Conservation (phyloP, 37 sponge, comb jelly and placozoan species). For the Mnemiopsis leidyi region DNA sequence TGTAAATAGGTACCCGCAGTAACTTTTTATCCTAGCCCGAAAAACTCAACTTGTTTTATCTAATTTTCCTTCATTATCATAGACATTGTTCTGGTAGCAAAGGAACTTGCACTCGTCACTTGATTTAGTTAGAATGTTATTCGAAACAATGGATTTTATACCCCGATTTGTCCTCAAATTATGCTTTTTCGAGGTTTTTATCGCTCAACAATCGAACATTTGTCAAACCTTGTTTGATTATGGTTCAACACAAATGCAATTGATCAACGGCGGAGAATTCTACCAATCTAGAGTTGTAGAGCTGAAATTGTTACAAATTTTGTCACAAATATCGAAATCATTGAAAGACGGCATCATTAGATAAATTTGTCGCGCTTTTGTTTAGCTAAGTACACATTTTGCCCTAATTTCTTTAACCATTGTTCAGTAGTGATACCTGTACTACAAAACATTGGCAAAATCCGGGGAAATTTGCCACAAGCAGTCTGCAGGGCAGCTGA, state of each 20-base stretch:
- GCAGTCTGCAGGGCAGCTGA: neutral
- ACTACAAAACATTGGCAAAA: too few relatives aligned
- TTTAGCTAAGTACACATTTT: too few relatives aligned
- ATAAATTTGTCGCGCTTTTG: too few relatives aligned
- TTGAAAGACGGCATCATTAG: too few relatives aligned
- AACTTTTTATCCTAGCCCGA: too few relatives aligned
- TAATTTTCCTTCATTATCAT: neutral
- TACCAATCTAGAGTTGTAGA: too few relatives aligned
- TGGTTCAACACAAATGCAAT: neutral
- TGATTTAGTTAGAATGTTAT: neutral
- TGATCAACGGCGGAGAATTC: too few relatives aligned
- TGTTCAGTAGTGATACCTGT: too few relatives aligned
- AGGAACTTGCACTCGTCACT: neutral
- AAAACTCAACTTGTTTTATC: neutral
- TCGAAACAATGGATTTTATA: neutral
- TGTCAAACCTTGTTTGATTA: neutral
- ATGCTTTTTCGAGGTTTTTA: neutral
- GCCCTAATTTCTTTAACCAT: neutral
- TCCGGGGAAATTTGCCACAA: neutral
- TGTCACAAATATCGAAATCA: too few relatives aligned
- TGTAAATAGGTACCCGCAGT: too few relatives aligned
- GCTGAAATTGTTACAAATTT: too few relatives aligned
- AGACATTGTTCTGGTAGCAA: neutral
- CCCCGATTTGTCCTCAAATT: neutral
- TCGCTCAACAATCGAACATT: neutral